These are phyloP conservation scores for Myotis planiceps DNA, from an alignment of 2,797 vertebrate genomes.

Conservation along the genomic window DNA sequence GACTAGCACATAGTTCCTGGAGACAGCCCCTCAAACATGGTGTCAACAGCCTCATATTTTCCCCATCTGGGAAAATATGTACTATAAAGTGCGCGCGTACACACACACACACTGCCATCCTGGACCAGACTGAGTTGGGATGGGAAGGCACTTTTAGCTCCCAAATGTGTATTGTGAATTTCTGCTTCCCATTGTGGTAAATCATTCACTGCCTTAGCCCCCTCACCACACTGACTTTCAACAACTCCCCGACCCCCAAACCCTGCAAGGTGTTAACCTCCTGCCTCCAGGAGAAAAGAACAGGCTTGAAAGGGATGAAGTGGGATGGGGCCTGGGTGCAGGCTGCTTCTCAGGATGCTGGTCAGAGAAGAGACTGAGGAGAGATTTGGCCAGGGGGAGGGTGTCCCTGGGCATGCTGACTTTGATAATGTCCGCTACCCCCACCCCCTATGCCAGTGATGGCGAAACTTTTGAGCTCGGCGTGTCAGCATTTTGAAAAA, in stretches of 20 bases:
- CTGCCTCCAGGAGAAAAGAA: not conserved
- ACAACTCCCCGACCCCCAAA: not conserved
- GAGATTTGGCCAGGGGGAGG: not conserved
- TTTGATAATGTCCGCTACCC: not conserved
- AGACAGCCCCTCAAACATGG: not conserved
- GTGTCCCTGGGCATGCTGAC: not conserved
- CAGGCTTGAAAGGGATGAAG: not conserved
- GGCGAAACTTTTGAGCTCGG: too few relatives aligned
- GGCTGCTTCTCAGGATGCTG: not conserved
- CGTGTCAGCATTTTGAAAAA: too few relatives aligned
- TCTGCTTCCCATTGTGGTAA: not conserved
- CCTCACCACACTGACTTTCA: not conserved
- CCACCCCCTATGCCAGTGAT: not conserved
- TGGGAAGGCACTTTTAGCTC: not conserved
- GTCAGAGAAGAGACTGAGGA: not conserved
- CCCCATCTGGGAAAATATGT: not conserved
- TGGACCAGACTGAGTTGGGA: not conserved
- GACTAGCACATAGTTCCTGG: not conserved
- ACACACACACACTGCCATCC: not conserved
- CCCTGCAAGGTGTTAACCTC: not conserved
- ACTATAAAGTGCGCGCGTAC: too few relatives aligned
- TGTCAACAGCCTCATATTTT: not conserved
- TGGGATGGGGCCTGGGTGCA: too few relatives aligned
- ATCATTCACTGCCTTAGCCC: not conserved
- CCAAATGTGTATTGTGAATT: not conserved